Evolutionary conservation across 2,888 invertebrate species (phyloP).

Genomic region (Agonopterix heracliana): DNA sequence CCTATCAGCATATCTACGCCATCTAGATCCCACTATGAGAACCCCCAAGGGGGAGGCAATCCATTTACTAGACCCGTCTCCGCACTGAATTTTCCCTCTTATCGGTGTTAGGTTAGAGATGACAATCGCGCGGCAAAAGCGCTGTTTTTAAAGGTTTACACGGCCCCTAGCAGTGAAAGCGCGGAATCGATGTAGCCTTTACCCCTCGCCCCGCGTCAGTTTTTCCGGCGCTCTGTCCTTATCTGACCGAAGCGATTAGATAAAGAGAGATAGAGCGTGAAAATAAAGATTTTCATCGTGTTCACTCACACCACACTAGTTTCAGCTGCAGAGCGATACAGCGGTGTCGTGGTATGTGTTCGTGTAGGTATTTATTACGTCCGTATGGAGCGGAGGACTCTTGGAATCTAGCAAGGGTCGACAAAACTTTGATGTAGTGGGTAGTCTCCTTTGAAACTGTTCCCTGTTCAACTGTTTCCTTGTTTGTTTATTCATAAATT

Average conservation of each 20-base stretch:
- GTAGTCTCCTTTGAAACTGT: constrained; percentile 39
- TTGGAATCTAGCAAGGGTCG: constrained; percentile 60
- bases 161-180: constrained; percentile 77
- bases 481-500: constrained; percentile 36
- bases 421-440: constrained; percentile 51
- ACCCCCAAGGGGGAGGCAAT: constrained; percentile 76
- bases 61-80: constrained; percentile 63
- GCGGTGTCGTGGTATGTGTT: constrained; percentile 51
- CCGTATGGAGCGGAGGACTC: constrained; percentile 37
- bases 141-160: constrained; percentile 76
- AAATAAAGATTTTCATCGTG: constrained; percentile 78
- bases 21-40: constrained; percentile 76
- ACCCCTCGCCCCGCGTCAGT: constrained; percentile 73
- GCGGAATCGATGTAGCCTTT: constrained; percentile 77
- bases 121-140: constrained; percentile 67
- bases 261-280: constrained; percentile 77
- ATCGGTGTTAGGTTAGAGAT: constrained; percentile 63
- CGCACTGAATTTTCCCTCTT: constrained; percentile 59
- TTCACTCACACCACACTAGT: constrained; percentile 68
- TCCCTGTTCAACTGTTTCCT: constrained; percentile 19
- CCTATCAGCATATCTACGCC: constrained; percentile 74
- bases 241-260: constrained; percentile 74
- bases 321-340: constrained; percentile 53
- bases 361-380: constrained; percentile 23
- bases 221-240: constrained; percentile 76